Evolutionary conservation across 2,113 vertebrate species (phyloP).

Genomic region (Oostethus manadensis): DNA sequence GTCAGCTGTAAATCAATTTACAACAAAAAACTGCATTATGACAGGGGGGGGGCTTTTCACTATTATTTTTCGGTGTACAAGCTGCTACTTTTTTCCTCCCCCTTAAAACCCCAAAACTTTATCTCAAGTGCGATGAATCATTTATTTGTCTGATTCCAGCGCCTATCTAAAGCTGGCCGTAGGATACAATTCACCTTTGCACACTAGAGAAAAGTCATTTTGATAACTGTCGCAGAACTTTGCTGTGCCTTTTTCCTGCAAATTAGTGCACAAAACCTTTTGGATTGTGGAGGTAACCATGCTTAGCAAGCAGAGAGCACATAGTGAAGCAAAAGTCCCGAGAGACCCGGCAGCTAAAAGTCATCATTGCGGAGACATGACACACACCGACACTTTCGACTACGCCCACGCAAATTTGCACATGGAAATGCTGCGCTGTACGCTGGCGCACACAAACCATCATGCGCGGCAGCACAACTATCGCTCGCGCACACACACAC

Average conservation of each 20-base stretch:
- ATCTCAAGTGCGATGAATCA: no score
- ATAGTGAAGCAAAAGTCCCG: conserved; percentile 37
- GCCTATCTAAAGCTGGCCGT: conserved; percentile 22
- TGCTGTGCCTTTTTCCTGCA: not conserved
- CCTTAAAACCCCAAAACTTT: no score
- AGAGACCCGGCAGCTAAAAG: conserved; percentile 45
- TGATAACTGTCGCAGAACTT: conserved; percentile 23
- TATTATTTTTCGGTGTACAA: no score
- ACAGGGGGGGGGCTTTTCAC: no score
- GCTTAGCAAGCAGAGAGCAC: conserved; percentile 56
- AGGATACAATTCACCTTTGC: conserved; percentile 24
- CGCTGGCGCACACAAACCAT: not conserved
- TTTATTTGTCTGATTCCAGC: no score
- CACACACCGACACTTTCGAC: conserved; percentile 39
- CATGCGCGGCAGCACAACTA: not conserved
- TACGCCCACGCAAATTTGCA: conserved; percentile 14
- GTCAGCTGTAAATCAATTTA: not conserved
- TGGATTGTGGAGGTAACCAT: conserved; percentile 44
- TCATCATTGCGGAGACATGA: conserved; percentile 59
- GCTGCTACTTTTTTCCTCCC: no score
- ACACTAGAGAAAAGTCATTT: conserved; percentile 42
- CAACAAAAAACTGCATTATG: not conserved
- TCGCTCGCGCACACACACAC: conserved; percentile 7
- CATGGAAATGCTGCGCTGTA: conserved; percentile 7
- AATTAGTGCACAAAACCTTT: not conserved